phyloP scores from a whole-genome alignment of 2,113 vertebrate species.

The Lathamus discolor region DNA sequence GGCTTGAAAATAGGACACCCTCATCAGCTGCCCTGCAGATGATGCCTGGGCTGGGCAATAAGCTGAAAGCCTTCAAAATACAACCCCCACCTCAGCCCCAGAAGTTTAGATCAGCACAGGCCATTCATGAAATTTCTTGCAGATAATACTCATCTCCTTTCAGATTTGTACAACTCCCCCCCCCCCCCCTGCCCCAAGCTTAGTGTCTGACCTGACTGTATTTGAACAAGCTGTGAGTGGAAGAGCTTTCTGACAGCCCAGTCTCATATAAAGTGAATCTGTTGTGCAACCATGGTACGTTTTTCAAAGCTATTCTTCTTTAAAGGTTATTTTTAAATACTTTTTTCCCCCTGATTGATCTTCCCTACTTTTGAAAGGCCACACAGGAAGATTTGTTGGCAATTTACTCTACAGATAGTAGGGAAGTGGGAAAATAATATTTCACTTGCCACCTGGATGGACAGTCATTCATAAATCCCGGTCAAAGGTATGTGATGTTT shows the following conservation, averaged over 20 bases:
- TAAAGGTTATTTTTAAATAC: constrained; percentile 6
- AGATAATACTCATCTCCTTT: background rate
- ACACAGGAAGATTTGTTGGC: background rate
- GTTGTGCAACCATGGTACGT: background rate
- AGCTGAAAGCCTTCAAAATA: background rate
- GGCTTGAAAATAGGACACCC: background rate
- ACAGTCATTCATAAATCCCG: background rate
- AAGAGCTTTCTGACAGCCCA: background rate
- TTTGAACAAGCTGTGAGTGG: background rate
- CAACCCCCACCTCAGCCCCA: background rate
- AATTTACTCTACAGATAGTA: background rate
- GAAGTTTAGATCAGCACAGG: background rate
- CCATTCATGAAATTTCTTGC: background rate
- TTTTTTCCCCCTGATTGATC: background rate
- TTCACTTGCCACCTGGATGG: background rate
- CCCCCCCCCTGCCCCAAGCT: background rate
- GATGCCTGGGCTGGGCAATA: background rate
- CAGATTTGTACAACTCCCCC: background rate
- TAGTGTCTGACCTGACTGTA: background rate
- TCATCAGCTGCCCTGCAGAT: background rate
- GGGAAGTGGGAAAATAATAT: background rate
- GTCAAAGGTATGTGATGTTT: background rate
- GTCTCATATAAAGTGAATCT: background rate
- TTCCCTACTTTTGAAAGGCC: background rate
- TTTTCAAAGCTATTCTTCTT: background rate